These are phyloP conservation scores for Tachyglossus aculeatus DNA, from an alignment of 2,797 vertebrate species.

Conservation along the genomic window DNA sequence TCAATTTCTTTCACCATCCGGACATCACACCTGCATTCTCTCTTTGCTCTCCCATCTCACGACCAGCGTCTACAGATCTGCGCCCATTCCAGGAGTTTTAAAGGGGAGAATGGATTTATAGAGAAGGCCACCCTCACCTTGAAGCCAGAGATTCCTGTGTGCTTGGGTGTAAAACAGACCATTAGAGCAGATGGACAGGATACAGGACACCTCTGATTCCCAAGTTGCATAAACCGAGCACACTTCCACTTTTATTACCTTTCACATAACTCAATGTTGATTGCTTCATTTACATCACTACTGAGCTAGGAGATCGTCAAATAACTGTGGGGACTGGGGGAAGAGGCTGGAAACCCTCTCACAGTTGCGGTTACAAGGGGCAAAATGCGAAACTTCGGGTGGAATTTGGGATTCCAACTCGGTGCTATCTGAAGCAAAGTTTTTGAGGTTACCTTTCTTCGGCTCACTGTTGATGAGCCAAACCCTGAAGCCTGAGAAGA, in stretches of 20 bases:
- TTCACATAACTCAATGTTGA: constrained; percentile 16
- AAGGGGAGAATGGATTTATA: constrained; percentile 13
- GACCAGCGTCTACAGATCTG: neutral
- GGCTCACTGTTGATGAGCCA: no score
- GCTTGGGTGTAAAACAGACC: constrained; percentile 8
- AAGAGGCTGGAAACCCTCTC: constrained; percentile 23
- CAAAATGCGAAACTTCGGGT: no score
- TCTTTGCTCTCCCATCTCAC: constrained; percentile 12
- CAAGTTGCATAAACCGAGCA: constrained; percentile 27
- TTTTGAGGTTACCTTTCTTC: no score
- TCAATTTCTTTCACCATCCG: constrained; percentile 9
- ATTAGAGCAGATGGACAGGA: constrained; percentile 10
- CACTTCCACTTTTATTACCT: constrained; percentile 25
- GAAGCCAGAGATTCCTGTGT: constrained; percentile 16
- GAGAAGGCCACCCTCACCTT: constrained; percentile 26
- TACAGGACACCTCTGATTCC: constrained; percentile 7
- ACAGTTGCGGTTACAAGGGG: neutral
- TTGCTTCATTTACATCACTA: constrained; percentile 13
- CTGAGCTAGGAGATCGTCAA: neutral
- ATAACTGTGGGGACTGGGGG: constrained; percentile 32
- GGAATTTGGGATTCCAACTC: no score
- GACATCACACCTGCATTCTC: neutral
- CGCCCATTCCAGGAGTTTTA: neutral
- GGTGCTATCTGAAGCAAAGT: no score
- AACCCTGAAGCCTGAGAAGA: no score